phyloP scores from a whole-genome alignment of 2,113 vertebrate genomes.

The Cygnus atratus region DNA sequence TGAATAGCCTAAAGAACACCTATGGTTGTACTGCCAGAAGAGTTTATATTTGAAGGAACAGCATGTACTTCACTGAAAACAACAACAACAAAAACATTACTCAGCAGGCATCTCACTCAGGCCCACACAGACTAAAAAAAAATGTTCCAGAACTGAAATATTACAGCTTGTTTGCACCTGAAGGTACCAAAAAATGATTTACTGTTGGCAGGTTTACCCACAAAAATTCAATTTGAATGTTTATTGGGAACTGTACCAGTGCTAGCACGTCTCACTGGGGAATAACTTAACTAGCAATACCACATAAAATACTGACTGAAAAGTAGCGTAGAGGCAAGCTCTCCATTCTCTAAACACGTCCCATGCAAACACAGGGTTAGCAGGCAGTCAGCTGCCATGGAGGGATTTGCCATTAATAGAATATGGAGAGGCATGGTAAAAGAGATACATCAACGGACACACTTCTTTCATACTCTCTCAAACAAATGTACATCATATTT shows the following conservation, averaged over 20 bases:
- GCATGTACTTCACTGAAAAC: neutral
- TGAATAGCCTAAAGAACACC: conserved; percentile 21
- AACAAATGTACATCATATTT: neutral
- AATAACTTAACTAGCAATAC: neutral
- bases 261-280: neutral
- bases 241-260: conserved; percentile 3
- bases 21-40: neutral
- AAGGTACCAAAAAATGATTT: conserved; percentile 27
- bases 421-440: neutral
- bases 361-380: neutral
- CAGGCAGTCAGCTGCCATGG: neutral
- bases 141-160: neutral
- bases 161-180: conserved; percentile 5
- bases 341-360: neutral
- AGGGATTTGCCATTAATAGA: neutral
- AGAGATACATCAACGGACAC: neutral
- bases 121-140: neutral
- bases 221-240: neutral
- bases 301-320: neutral
- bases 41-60: neutral
- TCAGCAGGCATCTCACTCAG: conserved; percentile 7
- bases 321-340: neutral
- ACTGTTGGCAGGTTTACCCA: conserved; percentile 29
- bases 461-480: neutral
- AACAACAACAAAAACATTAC: neutral